A percentile compares a stretch with the other conserved stretches of the same genome.
Conservation (phyloP, 2,888 invertebrate genomes). For the Pantelozetes paolii region DNA sequence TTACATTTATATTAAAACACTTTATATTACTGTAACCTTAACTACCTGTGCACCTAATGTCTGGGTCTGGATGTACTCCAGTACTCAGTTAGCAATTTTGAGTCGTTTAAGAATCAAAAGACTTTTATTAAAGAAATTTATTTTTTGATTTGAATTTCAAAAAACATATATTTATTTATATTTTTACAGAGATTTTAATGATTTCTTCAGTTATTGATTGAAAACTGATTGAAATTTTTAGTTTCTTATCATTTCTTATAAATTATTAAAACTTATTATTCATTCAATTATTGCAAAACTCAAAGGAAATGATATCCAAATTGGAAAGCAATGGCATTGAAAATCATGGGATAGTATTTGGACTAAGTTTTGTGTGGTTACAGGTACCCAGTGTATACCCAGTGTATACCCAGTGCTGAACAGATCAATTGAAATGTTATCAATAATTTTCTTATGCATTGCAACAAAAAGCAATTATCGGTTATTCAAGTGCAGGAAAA, state of each 20-base stretch:
- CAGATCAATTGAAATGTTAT: background rate
- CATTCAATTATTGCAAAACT: conserved; percentile 17
- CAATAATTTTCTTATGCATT: background rate
- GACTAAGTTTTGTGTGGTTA: background rate
- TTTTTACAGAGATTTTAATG: background rate
- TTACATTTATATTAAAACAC: conserved; percentile 1
- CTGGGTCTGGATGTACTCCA: background rate
- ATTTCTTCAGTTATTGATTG: background rate
- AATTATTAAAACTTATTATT: background rate
- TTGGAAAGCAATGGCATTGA: conserved; percentile 7
- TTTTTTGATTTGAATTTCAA: background rate
- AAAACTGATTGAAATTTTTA: conserved; percentile 18
- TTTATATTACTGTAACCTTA: too few relatives aligned
- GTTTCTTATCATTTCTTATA: background rate
- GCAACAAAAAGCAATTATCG: background rate
- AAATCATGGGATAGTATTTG: conserved; percentile 10
- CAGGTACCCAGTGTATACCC: too few relatives aligned
- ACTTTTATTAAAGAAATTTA: background rate
- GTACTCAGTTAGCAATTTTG: background rate
- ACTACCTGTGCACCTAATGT: background rate
- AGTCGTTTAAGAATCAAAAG: background rate
- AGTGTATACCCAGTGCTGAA: too few relatives aligned
- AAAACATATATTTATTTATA: conserved; percentile 1
- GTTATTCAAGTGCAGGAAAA: background rate
- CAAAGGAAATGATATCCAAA: background rate